These are phyloP conservation scores for Atractosteus spatula DNA, from an alignment of 2,113 vertebrate species.

Conservation along the genomic window DNA sequence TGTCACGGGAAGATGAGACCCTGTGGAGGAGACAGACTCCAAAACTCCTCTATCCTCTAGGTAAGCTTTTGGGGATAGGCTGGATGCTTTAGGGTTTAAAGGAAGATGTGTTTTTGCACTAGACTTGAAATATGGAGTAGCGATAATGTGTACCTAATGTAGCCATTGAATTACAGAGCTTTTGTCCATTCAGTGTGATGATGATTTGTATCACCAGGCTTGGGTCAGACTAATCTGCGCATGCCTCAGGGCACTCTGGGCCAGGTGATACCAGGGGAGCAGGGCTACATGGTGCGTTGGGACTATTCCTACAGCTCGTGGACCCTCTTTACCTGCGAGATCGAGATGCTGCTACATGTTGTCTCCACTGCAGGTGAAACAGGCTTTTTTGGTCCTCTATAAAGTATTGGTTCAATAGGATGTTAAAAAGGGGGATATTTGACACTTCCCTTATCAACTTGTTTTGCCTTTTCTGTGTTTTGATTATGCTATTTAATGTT, in stretches of 20 bases:
- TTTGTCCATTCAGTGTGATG: background rate
- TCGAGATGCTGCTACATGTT: conserved; percentile 96
- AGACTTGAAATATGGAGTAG: background rate
- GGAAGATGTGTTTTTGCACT: background rate
- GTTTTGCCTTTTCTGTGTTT: too few species aligned
- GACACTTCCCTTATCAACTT: too few species aligned
- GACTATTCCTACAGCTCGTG: conserved; percentile 92
- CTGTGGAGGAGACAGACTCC: conserved; percentile 84
- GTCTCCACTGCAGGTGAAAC: conserved; percentile 91
- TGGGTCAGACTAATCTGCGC: conserved; percentile 88
- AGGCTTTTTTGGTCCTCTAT: background rate
- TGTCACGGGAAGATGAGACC: conserved; percentile 88
- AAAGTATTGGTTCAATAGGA: too few species aligned
- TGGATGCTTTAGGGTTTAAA: background rate
- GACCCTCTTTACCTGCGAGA: conserved; percentile 96
- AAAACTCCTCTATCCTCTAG: conserved; percentile 91
- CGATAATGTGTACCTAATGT: background rate
- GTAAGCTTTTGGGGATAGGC: conserved; percentile 53
- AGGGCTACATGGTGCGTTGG: conserved; percentile 86
- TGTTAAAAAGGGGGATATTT: too few species aligned
- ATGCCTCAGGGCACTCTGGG: conserved; percentile 89
- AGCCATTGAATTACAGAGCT: too few species aligned
- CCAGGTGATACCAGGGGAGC: conserved; percentile 80
- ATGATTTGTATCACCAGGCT: conserved; percentile 40
- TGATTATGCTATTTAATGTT: too few species aligned